Percentiles rank a stretch among this genome's conserved stretches.
These are phyloP conservation scores for Odontamblyopus lacepedii DNA, from an alignment of 2,797 vertebrate genomes.

Conservation along the genomic window DNA sequence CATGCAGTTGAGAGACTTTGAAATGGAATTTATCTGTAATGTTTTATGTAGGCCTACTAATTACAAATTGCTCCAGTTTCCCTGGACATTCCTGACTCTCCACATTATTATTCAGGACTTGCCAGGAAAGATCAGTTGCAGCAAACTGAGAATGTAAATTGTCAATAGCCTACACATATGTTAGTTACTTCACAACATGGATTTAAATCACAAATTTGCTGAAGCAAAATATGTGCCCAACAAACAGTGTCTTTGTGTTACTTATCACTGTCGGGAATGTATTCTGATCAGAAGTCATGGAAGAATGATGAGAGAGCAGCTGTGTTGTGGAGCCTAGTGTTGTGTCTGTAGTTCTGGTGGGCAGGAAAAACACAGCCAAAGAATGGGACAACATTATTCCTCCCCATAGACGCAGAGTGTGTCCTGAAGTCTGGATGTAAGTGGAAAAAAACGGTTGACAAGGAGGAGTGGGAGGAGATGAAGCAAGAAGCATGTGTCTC, in stretches of 20 bases:
- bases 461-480: conserved; percentile 70
- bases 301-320: conserved; percentile 55
- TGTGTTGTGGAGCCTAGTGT: conserved; percentile 50
- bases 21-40: conserved; percentile 61
- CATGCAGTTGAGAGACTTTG: conserved; percentile 52
- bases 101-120: conserved; percentile 51
- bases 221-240: background rate
- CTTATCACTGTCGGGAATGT: conserved; percentile 14
- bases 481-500: conserved; percentile 69
- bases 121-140: conserved; percentile 20
- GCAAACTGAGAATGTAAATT: conserved; percentile 44
- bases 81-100: background rate
- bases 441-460: conserved; percentile 54
- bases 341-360: conserved; percentile 63
- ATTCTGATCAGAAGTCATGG: conserved; percentile 57
- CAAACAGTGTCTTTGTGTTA: conserved; percentile 2
- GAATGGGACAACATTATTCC: conserved; percentile 68
- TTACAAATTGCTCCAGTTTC: background rate
- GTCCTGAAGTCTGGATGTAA: conserved; percentile 70
- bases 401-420: conserved; percentile 61
- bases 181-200: conserved; percentile 51
- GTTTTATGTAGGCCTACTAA: conserved; percentile 50
- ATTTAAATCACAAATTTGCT: conserved; percentile 26
- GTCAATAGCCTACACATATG: conserved; percentile 12
- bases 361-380: conserved; percentile 64